A percentile compares a stretch with the other conserved stretches of the same genome.
phyloP scores from a whole-genome alignment of 2,113 vertebrate genomes.

The Corythornis cristatus region DNA sequence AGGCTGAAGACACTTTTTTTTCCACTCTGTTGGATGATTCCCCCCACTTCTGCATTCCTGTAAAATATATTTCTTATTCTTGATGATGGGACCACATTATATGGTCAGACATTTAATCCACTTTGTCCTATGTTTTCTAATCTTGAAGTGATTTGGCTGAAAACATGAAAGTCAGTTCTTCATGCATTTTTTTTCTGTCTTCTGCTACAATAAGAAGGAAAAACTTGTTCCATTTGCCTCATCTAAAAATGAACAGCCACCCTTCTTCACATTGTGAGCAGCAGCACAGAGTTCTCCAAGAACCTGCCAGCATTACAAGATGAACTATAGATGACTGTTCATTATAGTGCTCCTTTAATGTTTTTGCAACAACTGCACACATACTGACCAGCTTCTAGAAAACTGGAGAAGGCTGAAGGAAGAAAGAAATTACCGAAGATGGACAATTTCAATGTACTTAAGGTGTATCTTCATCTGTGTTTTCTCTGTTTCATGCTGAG shows the following conservation, averaged over 20 bases:
- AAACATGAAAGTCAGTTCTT: background rate
- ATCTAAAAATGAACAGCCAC: background rate
- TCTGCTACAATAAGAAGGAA: background rate
- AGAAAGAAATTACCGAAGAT: background rate
- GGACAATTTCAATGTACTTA: background rate
- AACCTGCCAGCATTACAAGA: background rate
- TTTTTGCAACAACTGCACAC: background rate
- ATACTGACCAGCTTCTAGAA: background rate
- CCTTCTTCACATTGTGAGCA: background rate
- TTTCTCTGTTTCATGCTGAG: background rate
- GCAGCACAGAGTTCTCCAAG: background rate
- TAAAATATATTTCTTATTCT: background rate
- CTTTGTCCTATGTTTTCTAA: background rate
- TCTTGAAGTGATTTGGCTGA: background rate
- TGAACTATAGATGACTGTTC: background rate
- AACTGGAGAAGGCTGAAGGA: background rate
- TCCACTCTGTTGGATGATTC: background rate
- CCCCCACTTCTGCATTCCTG: background rate
- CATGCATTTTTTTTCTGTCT: background rate
- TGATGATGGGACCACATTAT: background rate
- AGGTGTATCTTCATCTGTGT: background rate
- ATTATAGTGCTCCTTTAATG: background rate
- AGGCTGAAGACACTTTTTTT: background rate
- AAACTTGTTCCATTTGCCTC: background rate
- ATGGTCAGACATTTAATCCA: background rate